Evolutionary conservation across 1,140 invertebrate genomes (phyloP), one percentile per base, ranked within the genome.

Genomic region (Drosophila ananassae): DNA sequence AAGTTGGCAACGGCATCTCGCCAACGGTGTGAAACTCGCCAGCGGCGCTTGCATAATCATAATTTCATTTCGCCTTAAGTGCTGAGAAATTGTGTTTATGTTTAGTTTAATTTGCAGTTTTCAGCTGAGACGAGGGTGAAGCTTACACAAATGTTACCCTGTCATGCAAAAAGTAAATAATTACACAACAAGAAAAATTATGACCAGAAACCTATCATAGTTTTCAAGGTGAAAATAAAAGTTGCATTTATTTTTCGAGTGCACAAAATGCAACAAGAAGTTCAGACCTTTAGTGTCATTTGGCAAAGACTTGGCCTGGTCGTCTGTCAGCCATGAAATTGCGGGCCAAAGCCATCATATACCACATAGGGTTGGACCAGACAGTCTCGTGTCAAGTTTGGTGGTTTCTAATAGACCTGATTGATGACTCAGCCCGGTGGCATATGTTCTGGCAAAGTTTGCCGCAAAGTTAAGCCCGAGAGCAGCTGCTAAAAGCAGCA

Each of bases 61-160:
- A 87, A 85, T 85, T 87, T 63, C 61, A 83, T 83, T 83, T 73
- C 41, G 59, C 57, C 61, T 68, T 85, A 85, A 85, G 82, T 85
- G 82, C 82, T 82, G 62, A 54, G 82, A 85, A 85, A 85, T 85
- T 85, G 85, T 87, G 73, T 85, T 85, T 64, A 81, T 85, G 75
- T 89, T 87, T 72, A 78, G 82, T 85, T 87, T 71, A 81, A 87
- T 85, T 87, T 87, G 78, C 74, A 87, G 82, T 81, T 73, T 58
- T 83, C 78, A 84, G 79, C 74, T 69, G 79, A 83, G 59, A 60
- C 58, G 62, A 71, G 73, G 73, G 74, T 60, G 39, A 55, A 52
- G 59, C 34, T 51, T 44, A 44, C 41, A 44, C 13, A 63, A 82
- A 83, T 79, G 75, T 66, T 54, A 51, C 62, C 30, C 56, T 66